These are phyloP conservation scores for Drosophila hydei DNA, from an alignment of 1,140 invertebrate species.

Conservation along the genomic window DNA sequence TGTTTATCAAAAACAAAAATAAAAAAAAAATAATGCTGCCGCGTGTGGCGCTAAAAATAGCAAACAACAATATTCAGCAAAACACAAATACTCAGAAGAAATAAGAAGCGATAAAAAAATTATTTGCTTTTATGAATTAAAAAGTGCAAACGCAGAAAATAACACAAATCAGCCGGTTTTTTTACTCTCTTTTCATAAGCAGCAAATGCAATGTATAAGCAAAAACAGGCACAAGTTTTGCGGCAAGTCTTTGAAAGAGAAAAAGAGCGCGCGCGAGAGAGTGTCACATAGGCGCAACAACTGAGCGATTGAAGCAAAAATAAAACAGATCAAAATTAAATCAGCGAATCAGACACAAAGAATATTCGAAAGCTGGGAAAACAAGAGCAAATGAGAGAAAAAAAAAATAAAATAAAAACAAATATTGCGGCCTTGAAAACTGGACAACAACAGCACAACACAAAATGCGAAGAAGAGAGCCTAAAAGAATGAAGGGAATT, in stretches of 20 bases:
- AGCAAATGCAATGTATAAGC: constrained; percentile 16
- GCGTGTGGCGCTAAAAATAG: constrained; percentile 74
- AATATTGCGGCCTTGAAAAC: constrained; percentile 68
- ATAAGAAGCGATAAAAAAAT: constrained; percentile 56
- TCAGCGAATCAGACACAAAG: constrained; percentile 8
- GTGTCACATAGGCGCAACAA: not conserved
- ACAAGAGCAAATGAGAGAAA: constrained; percentile 28
- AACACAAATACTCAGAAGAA: constrained; percentile 15
- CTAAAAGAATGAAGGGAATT: constrained; percentile 41
- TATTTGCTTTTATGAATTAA: constrained; percentile 45
- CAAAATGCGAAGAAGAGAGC: constrained; percentile 24
- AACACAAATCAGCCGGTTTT: constrained; percentile 51
- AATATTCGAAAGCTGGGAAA: constrained; percentile 17
- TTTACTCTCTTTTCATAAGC: constrained; percentile 41
- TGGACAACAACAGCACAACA: constrained; percentile 28
- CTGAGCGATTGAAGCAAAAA: constrained; percentile 7
- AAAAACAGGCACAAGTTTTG: constrained; percentile 1
- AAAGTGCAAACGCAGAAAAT: constrained; percentile 37
- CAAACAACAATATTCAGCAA: constrained; percentile 43
- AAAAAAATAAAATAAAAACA: constrained; percentile 55
- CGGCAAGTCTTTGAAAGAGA: not conserved
- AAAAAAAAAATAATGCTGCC: constrained; percentile 42
- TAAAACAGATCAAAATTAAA: constrained; percentile 25
- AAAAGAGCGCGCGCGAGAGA: constrained; percentile 9
- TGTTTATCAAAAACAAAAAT: constrained; percentile 57